These are phyloP conservation scores for Noturus placidus DNA, from an alignment of 2,113 vertebrate species.

Conservation along the genomic window DNA sequence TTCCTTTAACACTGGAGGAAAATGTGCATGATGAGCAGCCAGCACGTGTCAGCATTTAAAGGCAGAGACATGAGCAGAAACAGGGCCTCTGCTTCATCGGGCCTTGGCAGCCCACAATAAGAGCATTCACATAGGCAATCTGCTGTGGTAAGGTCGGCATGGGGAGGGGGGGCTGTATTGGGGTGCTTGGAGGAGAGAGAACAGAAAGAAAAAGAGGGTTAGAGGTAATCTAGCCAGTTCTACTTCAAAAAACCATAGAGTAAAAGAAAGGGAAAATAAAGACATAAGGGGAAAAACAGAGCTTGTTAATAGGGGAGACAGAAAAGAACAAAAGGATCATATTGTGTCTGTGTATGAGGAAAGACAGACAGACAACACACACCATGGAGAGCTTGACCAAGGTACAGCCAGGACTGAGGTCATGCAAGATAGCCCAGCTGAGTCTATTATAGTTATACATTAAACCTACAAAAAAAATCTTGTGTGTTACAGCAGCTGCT, in stretches of 20 bases:
- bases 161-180: conserved; percentile 4
- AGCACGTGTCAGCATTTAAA: conserved; percentile 50
- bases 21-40: conserved; percentile 37
- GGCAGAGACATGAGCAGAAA: conserved; percentile 45
- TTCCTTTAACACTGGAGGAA: conserved; percentile 15
- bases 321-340: conserved; percentile 45
- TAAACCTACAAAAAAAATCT: conserved; percentile 11
- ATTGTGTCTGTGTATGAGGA: conserved; percentile 50
- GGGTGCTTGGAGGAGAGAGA: conserved; percentile 3
- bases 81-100: conserved; percentile 54
- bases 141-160: conserved; percentile 44
- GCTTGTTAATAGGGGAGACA: conserved; percentile 41
- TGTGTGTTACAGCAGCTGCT: not conserved
- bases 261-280: conserved; percentile 28
- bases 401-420: conserved; percentile 30
- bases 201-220: conserved; percentile 12
- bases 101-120: conserved; percentile 69
- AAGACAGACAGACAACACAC: conserved; percentile 39
- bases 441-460: conserved; percentile 20
- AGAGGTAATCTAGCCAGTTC: conserved; percentile 44
- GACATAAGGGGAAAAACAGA: conserved; percentile 51
- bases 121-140: conserved; percentile 68
- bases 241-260: conserved; percentile 37
- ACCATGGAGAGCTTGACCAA: conserved; percentile 7
- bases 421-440: conserved; percentile 18